A percentile compares a stretch with the other conserved stretches of the same genome.
These are phyloP conservation scores for Phlogophora meticulosa DNA, from an alignment of 2,888 invertebrate genomes.

Conservation along the genomic window DNA sequence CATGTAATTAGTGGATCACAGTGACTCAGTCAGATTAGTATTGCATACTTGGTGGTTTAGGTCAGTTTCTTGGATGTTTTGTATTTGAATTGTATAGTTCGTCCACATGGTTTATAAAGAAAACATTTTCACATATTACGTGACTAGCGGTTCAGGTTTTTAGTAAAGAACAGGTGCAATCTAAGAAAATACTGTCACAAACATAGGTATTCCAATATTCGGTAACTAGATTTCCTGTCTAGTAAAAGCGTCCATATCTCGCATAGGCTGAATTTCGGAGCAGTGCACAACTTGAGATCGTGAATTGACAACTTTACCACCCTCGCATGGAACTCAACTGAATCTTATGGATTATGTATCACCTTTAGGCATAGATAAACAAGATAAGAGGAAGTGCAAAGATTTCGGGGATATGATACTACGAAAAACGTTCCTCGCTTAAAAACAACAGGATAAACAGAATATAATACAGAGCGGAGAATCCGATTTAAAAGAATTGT, in stretches of 20 bases:
- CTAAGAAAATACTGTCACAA: background rate
- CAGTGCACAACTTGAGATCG: too few relatives aligned
- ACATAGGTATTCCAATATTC: background rate
- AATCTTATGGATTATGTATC: background rate
- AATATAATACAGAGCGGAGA: conserved; percentile 12
- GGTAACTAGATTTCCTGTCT: background rate
- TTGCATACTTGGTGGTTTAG: background rate
- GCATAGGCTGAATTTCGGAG: too few relatives aligned
- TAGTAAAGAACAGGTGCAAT: background rate
- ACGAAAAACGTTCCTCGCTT: conserved; percentile 13
- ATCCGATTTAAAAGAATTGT: conserved; percentile 40
- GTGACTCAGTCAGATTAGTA: conserved; percentile 19
- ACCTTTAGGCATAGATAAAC: conserved; percentile 2
- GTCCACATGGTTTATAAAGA: background rate
- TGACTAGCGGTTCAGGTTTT: background rate
- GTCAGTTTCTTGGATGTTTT: conserved; percentile 8
- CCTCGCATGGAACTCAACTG: background rate
- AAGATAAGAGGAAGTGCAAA: background rate
- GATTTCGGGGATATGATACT: background rate
- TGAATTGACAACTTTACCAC: background rate
- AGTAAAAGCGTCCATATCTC: too few relatives aligned
- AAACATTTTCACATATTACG: background rate
- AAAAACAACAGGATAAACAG: conserved; percentile 35
- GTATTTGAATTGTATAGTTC: conserved; percentile 5
- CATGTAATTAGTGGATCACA: conserved; percentile 6